Base-by-base conservation (phyloP, 92 coral and sea anemone species). In the Heliopora coerulea region DNA sequence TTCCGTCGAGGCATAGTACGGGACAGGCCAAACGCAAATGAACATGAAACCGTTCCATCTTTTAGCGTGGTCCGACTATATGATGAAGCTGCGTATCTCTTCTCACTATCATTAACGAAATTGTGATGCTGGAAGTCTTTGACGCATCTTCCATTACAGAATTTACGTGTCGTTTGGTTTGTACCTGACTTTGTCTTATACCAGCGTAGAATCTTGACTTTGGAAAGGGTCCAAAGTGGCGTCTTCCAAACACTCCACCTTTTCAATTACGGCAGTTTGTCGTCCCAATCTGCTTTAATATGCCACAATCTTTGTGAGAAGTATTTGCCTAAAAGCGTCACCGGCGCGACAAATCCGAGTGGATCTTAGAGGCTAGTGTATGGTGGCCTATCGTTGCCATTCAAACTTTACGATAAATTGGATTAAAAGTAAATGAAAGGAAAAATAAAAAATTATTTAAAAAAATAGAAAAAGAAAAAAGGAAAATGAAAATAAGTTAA, bases 271-370 rank as follows among this genome's bases (percentile, higher is more conserved):
- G 59, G 50, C 0, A 83, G 84, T 13, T 75, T 84, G 23, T 83
- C 56, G 49, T 85, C 88, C 96, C 90, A 86, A 13, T 21, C 68
- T 3, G 73, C 44, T 12, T 77, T 72, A 14, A 81, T 23, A 74
- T 63, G 81, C 89, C 95, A 82, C 66, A 83, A 75, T 15, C 74
- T 86, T 44, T 88, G 88, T 1, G 83, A 35, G 50, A 72, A 39
- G 18, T 20, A 4, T 63, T 82, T 80, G 25, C 79, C 90, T 3
- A 67, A 27, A 41, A 89, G 62, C 1, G 66, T 68, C 28, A 85
- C 86, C 3, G 96, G 90, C 7, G 84, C 86, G 20, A 84, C 86
- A 19, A 86, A 67, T 2, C 85, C 85, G 12, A 86, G 41, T 15
- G 88, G 90, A 44, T 89, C 90, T 25, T 70, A 83, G 66, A 86